Evolutionary conservation across 2,113 vertebrate genomes (phyloP).

Genomic region (Gymnorhina tibicen): DNA sequence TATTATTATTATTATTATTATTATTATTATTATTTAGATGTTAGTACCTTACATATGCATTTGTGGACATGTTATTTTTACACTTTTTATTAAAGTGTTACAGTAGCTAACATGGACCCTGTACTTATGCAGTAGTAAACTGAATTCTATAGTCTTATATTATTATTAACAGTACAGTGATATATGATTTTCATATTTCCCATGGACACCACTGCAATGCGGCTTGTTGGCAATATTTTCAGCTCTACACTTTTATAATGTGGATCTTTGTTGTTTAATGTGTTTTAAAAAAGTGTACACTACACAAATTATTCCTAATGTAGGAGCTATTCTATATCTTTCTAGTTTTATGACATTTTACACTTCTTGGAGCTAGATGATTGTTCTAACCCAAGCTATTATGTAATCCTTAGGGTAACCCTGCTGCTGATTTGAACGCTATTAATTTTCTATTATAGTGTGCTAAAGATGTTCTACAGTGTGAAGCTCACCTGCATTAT

Average conservation of each 20-base stretch:
- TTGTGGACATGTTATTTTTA: not conserved
- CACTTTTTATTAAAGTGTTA: not conserved
- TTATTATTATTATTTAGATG: not conserved
- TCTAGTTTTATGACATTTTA: slow-evolving; percentile 77
- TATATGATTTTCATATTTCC: slow-evolving; percentile 26
- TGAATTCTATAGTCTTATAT: not conserved
- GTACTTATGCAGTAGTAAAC: not conserved
- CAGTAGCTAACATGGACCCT: not conserved
- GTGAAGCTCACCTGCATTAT: slow-evolving; percentile 89
- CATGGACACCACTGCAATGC: slow-evolving; percentile 35
- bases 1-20: not conserved
- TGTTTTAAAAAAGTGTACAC: slow-evolving; percentile 31
- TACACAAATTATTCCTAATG: slow-evolving; percentile 54
- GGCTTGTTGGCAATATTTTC: slow-evolving; percentile 44
- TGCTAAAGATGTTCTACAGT: slow-evolving; percentile 88
- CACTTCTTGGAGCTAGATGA: slow-evolving; percentile 78
- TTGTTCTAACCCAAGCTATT: slow-evolving; percentile 88
- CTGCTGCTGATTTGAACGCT: slow-evolving; percentile 88
- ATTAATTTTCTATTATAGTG: slow-evolving; percentile 96
- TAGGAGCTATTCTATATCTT: slow-evolving; percentile 38
- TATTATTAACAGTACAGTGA: slow-evolving; percentile 12
- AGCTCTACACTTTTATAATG: not conserved
- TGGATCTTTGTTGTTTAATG: slow-evolving; percentile 28
- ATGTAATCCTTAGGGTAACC: slow-evolving; percentile 88
- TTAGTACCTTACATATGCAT: not conserved